These are phyloP conservation scores for Rotaria sp. DNA, from an alignment of 2,888 invertebrate species.

Conservation along the genomic window DNA sequence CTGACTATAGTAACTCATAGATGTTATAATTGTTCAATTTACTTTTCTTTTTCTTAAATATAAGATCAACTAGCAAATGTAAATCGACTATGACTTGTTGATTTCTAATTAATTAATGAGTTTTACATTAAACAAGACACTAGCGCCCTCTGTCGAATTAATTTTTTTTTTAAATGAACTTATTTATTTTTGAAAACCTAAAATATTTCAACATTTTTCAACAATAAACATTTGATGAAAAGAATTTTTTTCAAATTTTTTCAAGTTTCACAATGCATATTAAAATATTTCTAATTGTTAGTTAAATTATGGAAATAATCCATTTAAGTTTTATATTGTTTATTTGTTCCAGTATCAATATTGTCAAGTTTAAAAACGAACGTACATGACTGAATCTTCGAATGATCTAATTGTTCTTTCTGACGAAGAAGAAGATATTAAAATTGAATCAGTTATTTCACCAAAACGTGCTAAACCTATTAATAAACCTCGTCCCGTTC, in stretches of 20 bases:
- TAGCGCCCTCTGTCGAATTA: background rate
- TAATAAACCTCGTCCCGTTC: background rate
- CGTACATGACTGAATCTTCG: background rate
- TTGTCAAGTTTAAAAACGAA: background rate
- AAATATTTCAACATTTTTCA: background rate
- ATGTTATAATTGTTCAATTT: no score
- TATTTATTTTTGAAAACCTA: background rate
- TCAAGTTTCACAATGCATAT: background rate
- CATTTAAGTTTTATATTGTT: background rate
- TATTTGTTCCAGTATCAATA: background rate
- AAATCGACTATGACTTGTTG: no score
- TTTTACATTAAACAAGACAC: background rate
- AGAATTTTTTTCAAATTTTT: background rate
- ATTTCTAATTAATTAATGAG: no score
- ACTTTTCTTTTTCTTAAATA: no score
- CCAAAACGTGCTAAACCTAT: background rate
- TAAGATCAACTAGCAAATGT: no score
- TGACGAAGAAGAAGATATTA: background rate
- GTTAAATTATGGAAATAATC: constrained; percentile 4
- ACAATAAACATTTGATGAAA: background rate
- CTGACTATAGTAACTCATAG: no score
- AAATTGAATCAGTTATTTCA: background rate
- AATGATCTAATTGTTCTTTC: constrained; percentile 19
- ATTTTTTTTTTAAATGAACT: background rate
- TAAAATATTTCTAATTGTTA: background rate